A percentile compares a stretch with the other conserved stretches of the same genome.
Evolutionary conservation across 2,113 vertebrate genomes (phyloP).

Genomic region (Peromyscus californicus): DNA sequence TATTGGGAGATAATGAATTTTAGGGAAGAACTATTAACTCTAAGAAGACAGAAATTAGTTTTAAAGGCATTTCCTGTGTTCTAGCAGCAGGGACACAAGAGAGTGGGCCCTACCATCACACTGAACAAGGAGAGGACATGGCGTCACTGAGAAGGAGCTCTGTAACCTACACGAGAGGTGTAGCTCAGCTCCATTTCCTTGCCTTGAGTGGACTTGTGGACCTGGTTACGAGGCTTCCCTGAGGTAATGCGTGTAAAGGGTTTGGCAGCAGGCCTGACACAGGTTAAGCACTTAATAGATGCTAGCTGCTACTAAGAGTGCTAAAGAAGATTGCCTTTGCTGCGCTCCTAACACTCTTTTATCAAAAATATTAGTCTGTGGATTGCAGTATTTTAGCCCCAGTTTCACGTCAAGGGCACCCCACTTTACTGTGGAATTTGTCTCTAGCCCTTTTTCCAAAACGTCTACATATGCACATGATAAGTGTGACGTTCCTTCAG

Average conservation of each 20-base stretch:
- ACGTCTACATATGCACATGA: conserved; percentile 65
- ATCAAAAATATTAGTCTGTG: conserved; percentile 4
- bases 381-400: background rate
- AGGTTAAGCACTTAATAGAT: conserved; percentile 35
- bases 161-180: background rate
- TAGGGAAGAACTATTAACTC: background rate
- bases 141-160: background rate
- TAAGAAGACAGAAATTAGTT: background rate
- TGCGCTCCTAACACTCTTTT: conserved; percentile 9
- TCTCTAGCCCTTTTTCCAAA: background rate
- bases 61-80: background rate
- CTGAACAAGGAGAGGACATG: background rate
- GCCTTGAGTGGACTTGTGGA: background rate
- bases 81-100: background rate
- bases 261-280: background rate
- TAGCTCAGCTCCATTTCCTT: background rate
- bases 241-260: background rate
- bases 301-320: background rate
- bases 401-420: background rate
- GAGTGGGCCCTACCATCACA: background rate
- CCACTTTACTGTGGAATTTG: conserved; percentile 70
- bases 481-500: conserved; percentile 32
- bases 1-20: background rate
- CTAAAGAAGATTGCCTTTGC: background rate
- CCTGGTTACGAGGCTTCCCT: background rate